Evolutionary conservation across 2,888 invertebrate species (phyloP), one percentile per base, ranked within the genome.

Genomic region (Harpagoxenus sublaevis): DNA sequence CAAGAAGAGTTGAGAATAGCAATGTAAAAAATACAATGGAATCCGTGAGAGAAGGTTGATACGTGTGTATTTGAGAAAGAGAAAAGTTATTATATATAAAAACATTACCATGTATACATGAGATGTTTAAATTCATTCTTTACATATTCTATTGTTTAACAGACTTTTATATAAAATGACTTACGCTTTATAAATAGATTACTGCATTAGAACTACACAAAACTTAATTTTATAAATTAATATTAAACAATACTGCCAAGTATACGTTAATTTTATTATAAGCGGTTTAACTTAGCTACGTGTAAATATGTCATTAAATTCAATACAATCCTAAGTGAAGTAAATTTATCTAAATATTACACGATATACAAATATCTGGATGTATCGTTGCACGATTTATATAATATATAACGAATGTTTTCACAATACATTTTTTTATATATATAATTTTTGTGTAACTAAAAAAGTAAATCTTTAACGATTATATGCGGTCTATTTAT

Each of bases 21-120:
- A 91, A 92, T 35, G 0, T 35, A 86, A 28, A 86, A 68, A 84
- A 88, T 92, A 42, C 92, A 10, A 6, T 60, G 28, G n/a, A 35
- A 60, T 45, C 18, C 23, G 28, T 28, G 6, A 51, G 12, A 10
- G 5, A 35, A 35, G 6, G 6, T 31, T 53, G n/a, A n/a, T 48
- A 53, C 35, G 18, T 18, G 18, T 0, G 35, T 62, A 8, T 60
- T 12, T 31, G 15, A 2, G 6, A 60, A 2, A 5, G 35, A 35
- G 35, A 62, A 3, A 35, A 35, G 35, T 9, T 15, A 62, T 0
- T 57, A 57, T 31, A 60, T 28, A 12, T 60, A 28, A 60, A 31
- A 60, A 31, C 5, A 60, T 28, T 15, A 10, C 12, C 5, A 60
- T 28, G 15, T 23, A 60, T 23, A 31, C n/a, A 23, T 10, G n/a